A percentile compares a stretch with the other conserved stretches of the same genome.
These are phyloP conservation scores for Caenorhabditis zanzibari DNA, from an alignment of 2,888 invertebrate genomes.

Conservation along the genomic window DNA sequence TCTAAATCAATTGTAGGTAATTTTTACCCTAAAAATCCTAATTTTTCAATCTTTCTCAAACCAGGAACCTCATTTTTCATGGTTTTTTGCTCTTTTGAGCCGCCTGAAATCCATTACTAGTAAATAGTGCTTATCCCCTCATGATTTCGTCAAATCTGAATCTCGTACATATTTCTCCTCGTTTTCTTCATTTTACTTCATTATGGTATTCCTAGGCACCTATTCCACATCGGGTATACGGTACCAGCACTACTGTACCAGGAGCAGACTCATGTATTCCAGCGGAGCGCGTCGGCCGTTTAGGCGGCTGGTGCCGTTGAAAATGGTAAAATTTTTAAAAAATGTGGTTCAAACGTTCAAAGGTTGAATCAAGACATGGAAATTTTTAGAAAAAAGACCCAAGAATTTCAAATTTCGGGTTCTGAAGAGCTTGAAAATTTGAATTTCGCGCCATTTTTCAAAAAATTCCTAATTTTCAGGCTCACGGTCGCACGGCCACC, in stretches of 20 bases:
- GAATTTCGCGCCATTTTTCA: not conserved
- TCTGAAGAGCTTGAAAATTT: not conserved
- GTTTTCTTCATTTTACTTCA: too few species aligned
- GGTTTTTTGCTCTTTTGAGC: too few species aligned
- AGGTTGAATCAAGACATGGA: not conserved
- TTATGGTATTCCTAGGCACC: not conserved
- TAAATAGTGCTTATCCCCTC: too few species aligned
- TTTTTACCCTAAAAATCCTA: not conserved
- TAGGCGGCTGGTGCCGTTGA: too few species aligned
- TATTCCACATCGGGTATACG: not conserved
- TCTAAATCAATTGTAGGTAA: not conserved
- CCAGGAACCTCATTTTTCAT: too few species aligned
- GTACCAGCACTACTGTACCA: not conserved
- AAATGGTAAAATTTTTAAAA: not conserved
- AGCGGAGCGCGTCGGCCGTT: slow-evolving; percentile 1
- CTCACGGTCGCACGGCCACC: slow-evolving; percentile 58
- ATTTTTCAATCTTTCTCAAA: too few species aligned
- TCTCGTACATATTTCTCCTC: too few species aligned
- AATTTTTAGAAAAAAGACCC: not conserved
- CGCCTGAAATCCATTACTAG: too few species aligned
- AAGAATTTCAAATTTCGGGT: not conserved
- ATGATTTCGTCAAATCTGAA: too few species aligned
- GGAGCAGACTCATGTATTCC: slow-evolving; percentile 50
- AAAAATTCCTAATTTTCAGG: slow-evolving; percentile 48
- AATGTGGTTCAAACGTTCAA: too few species aligned